Base-by-base conservation (phyloP, 2,888 invertebrate genomes). In the Cephus pulcher region DNA sequence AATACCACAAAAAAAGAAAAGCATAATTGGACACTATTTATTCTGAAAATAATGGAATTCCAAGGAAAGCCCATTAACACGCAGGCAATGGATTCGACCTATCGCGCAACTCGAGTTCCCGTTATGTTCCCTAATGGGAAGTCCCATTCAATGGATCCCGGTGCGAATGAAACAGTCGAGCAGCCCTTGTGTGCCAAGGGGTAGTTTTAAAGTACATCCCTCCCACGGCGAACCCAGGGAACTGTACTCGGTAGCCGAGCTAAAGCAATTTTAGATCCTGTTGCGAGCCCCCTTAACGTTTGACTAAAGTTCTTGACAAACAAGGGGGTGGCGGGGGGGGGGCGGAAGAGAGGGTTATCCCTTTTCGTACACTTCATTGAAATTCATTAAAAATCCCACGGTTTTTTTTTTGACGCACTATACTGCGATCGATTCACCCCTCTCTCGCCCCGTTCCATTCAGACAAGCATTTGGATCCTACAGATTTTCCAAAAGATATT, bases 261-360 rank as follows among this genome's bases (percentile, higher is more conserved):
- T 84, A 82, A 82, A 86, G 85, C 84, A 87, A 87, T 88, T 86
- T 87, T 81, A 82, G 83, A 84, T 84, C 82, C 82, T 82, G 84
- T 78, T 81, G 79, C 82, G 80, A 78, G 79, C 81, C 82, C 82
- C 82, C 82, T 82, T 81, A 82, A 85, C 81, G 85, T 86, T 86
- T 85, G 82, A 81, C 81, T 83, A 85, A 85, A 78, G 69, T 79
- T 76, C 78, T 77, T 77, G 75, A 84, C 83, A 88, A 88, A 88
- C 86, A 86, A 83, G 23, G 6, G 23, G 84, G 87, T 86, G 85
- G 82, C 2, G 4, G 4, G 12, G 83, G 12, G 83, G 79, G 35
- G 35, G 0, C 3, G 35, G 35, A 35, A 12, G 83, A 3, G 37
- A 12, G 37, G 83, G 79, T 73, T 76, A 75, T 77, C 74, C 69